phyloP scores from a whole-genome alignment of 92 coral and sea anemone species.

The Porites cylindrica region DNA sequence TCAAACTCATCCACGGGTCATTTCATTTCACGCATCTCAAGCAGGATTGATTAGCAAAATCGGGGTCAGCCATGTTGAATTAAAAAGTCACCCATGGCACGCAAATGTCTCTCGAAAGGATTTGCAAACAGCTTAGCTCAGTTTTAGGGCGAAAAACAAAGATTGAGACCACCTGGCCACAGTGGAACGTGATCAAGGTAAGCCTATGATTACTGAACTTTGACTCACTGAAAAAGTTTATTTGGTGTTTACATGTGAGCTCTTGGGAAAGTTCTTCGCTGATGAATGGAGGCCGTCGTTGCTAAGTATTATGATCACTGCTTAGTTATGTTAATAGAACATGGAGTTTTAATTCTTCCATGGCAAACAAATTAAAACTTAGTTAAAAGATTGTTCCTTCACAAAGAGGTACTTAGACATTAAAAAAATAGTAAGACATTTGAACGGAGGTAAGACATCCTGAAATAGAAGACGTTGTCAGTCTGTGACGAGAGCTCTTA shows the following conservation, averaged over 20 bases:
- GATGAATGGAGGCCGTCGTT: background rate
- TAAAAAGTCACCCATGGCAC: background rate
- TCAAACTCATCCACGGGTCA: conserved; percentile 14
- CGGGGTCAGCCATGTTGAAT: conserved; percentile 15
- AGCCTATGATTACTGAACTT: background rate
- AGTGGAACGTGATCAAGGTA: conserved; percentile 16
- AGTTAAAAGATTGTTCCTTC: too few relatives aligned
- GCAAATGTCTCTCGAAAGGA: background rate
- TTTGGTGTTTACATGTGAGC: background rate
- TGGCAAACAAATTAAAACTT: background rate
- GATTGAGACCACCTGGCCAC: conserved; percentile 17
- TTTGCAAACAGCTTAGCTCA: conserved; percentile 11
- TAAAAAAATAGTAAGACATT: too few relatives aligned
- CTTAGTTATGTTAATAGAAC: background rate
- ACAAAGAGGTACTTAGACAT: too few relatives aligned
- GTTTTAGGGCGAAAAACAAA: background rate
- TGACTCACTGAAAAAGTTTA: background rate
- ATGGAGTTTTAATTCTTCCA: too few relatives aligned
- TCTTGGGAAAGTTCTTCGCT: background rate
- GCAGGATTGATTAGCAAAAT: too few relatives aligned
- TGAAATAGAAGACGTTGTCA: background rate
- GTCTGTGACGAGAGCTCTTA: background rate
- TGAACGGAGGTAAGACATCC: too few relatives aligned
- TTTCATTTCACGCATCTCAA: background rate
- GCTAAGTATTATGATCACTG: background rate